These are phyloP conservation scores for Lepus americanus DNA, from an alignment of 2,113 vertebrate species.

Conservation along the genomic window DNA sequence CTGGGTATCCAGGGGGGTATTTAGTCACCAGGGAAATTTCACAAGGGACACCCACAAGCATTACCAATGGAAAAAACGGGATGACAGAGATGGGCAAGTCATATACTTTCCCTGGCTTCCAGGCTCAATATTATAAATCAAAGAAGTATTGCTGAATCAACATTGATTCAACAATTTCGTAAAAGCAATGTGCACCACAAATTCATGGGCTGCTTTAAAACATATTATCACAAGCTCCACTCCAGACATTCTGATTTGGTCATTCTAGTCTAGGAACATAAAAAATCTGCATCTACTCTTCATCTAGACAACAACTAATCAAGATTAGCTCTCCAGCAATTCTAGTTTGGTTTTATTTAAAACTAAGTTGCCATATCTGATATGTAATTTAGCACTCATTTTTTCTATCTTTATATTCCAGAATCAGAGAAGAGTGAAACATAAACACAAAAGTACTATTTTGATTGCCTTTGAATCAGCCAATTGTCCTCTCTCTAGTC, in stretches of 20 bases:
- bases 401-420: background rate
- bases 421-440: background rate
- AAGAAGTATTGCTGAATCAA: background rate
- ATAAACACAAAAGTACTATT: background rate
- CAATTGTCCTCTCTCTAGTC: conserved; percentile 2
- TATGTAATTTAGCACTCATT: background rate
- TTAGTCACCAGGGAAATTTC: background rate
- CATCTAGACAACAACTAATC: background rate
- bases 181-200: background rate
- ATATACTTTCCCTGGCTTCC: background rate
- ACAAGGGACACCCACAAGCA: background rate
- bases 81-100: background rate
- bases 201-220: background rate
- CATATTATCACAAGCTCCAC: background rate
- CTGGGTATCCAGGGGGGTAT: too few species aligned
- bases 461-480: background rate
- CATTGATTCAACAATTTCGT: background rate
- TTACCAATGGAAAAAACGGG: background rate
- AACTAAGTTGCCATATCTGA: background rate
- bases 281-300: background rate
- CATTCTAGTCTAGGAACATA: background rate
- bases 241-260: background rate
- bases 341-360: background rate
- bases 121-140: background rate
- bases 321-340: background rate